Conservation (phyloP, 2,888 invertebrate species). For the Chymomyza fuscimana region DNA sequence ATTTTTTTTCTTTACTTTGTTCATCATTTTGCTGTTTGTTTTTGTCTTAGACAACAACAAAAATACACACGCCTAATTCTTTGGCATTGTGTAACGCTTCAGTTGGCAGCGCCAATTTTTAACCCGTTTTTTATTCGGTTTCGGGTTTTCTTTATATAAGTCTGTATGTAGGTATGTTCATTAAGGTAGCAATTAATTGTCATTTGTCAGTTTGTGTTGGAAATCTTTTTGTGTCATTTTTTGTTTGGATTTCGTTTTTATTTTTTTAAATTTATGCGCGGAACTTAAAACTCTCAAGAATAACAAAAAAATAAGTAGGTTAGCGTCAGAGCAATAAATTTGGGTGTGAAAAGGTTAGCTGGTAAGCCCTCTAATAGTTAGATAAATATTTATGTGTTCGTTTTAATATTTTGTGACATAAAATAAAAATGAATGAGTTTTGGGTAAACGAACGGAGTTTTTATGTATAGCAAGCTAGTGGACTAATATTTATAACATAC, state of each 20-base stretch:
- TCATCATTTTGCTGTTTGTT: neutral
- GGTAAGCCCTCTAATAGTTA: neutral
- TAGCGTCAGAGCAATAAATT: neutral
- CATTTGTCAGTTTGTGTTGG: constrained; percentile 58
- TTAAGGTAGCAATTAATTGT: constrained; percentile 69
- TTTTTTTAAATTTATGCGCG: neutral
- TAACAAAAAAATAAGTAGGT: neutral
- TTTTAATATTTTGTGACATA: neutral
- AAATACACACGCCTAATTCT: constrained; percentile 54
- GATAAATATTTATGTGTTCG: neutral
- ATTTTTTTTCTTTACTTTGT: neutral
- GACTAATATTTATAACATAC: too few relatives aligned
- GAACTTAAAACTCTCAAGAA: neutral
- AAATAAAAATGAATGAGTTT: constrained; percentile 17
- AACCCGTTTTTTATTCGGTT: constrained; percentile 59
- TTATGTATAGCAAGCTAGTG: too few relatives aligned
- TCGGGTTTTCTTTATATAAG: constrained; percentile 10
- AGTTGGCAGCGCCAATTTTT: constrained; percentile 47
- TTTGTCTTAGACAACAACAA: neutral
- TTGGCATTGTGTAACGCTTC: constrained; percentile 50
- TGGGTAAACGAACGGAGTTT: too few relatives aligned
- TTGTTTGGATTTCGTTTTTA: constrained; percentile 16
- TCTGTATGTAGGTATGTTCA: constrained; percentile 27
- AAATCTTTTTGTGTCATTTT: constrained; percentile 9
- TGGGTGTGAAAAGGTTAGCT: neutral